Base-by-base conservation (phyloP, 2,888 invertebrate species). In the Geotrupes spiniger region DNA sequence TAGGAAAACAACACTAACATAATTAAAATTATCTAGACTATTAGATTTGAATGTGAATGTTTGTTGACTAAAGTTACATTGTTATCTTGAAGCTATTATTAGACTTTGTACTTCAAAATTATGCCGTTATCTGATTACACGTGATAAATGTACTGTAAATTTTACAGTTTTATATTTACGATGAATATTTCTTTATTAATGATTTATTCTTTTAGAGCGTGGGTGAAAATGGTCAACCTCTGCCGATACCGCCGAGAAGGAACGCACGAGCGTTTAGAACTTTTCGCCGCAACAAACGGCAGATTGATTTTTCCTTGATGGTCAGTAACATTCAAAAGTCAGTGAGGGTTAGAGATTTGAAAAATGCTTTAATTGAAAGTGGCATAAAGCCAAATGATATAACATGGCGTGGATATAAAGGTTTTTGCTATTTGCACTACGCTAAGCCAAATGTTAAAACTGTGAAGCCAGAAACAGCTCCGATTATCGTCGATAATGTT, bases 341-440 rank as follows among this genome's bases (percentile, higher is more conserved):
- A 52, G 83, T 85, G 8, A 78, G 88, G 52, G 83, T 89, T 5
- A 82, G 86, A 38, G 88, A 89, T 64, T 71, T 89, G 60, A 89
- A 89, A 66, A 79, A 81, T 40, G 89, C 87, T 26, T 72, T 89
- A 25, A 78, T 78, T 31, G 85, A 85, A 62, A 83, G 87, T 58
- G 85, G 87, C 36, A 84, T 89, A 46, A 86, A 85, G 64, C 89
- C 89, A 3, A 80, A 81, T 59, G 81, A 84, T 53, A 89, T 89
- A 71, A 81, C 84, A 43, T 89, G 89, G 89, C 63, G 65, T 15
- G 72, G 72, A 1, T 63, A 63, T 52, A 65, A 62, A 50, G 71
- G 72, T 4, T 68, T 67, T 52, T 72, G 72, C 53, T 86, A 82
- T 63, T 76, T 89, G 58, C 87, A 89, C 69, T 89, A 87, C 73